Evolutionary conservation across 35 echinoderm and acorn worm species (phyloP).

Genomic region (Holothuria glaberrima): DNA sequence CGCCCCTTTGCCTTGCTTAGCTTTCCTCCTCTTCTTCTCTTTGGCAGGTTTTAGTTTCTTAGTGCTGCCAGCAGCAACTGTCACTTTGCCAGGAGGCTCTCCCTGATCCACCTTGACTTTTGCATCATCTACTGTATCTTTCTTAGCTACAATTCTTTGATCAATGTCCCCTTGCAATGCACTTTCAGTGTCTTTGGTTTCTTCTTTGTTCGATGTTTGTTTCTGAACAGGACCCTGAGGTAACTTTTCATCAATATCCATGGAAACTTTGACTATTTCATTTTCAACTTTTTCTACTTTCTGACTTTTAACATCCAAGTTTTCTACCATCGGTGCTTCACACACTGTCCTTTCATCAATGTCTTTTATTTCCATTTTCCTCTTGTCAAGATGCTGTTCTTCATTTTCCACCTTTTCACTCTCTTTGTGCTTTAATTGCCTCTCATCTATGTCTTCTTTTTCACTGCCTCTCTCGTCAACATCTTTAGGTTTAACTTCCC

Average conservation of each 20-base stretch:
- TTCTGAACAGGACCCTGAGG: not conserved
- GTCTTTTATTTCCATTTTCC: not conserved
- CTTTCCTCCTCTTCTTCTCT: not conserved
- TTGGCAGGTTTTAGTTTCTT: not conserved
- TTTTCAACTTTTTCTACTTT: not conserved
- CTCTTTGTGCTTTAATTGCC: not conserved
- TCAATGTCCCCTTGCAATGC: not conserved
- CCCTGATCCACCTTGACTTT: not conserved
- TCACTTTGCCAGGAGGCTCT: not conserved
- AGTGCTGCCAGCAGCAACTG: not conserved
- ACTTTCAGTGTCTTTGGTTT: not conserved
- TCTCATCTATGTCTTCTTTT: constrained; percentile 8
- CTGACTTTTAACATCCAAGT: not conserved
- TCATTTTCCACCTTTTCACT: not conserved
- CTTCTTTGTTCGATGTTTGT: not conserved
- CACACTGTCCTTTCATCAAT: not conserved
- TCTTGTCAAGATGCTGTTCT: not conserved
- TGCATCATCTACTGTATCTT: not conserved
- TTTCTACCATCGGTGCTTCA: not conserved
- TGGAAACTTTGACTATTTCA: no score
- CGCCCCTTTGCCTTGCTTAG: not conserved
- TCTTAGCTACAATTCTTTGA: not conserved
- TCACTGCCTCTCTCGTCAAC: not conserved
- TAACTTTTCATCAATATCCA: not conserved
- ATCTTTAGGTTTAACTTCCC: not conserved